Evolutionary conservation across 2,113 vertebrate genomes (phyloP).

Genomic region (Propithecus coquereli): DNA sequence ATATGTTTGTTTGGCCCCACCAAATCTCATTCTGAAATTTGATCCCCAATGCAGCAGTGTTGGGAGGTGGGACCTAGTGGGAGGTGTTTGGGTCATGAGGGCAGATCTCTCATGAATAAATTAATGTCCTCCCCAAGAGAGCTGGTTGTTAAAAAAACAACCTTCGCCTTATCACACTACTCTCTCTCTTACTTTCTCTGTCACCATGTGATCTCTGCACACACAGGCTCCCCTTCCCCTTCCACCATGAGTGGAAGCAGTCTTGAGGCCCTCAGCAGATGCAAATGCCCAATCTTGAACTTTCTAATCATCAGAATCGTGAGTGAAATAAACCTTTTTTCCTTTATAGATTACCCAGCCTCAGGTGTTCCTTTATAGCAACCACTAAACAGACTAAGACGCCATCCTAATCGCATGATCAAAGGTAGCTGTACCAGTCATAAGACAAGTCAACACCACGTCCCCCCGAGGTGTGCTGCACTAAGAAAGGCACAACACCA

Average conservation of each 20-base stretch:
- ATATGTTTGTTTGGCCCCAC: background rate
- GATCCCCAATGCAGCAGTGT: background rate
- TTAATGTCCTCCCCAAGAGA: background rate
- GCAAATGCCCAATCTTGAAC: background rate
- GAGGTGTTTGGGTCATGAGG: background rate
- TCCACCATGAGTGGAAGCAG: background rate
- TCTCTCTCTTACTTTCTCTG: background rate
- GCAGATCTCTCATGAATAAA: background rate
- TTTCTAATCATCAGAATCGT: background rate
- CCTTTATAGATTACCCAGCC: background rate
- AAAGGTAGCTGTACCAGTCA: background rate
- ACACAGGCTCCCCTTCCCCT: background rate
- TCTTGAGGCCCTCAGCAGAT: background rate
- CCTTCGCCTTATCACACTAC: no score
- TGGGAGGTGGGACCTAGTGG: background rate
- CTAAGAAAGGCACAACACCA: background rate
- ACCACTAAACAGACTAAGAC: background rate
- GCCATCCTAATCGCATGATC: background rate
- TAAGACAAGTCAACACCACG: background rate
- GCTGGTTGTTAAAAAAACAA: background rate
- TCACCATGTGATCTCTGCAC: background rate
- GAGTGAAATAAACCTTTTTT: background rate
- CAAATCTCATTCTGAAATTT: background rate
- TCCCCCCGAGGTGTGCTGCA: rapidly evolving
- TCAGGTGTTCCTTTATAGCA: background rate